Conservation (phyloP, 1,140 invertebrate species). For the Andricus grossulariae region DNA sequence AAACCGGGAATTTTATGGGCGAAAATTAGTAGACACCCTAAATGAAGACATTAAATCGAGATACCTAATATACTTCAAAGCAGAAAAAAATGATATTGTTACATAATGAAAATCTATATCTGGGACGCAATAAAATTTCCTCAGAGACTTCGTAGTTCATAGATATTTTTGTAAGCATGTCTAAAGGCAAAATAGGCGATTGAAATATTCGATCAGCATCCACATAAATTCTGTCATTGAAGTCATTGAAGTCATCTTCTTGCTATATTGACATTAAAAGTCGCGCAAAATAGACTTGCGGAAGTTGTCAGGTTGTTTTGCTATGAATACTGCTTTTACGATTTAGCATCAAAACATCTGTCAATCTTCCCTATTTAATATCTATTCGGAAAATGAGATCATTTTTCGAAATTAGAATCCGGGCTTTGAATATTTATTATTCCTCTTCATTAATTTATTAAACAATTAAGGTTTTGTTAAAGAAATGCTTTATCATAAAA, state of each 20-base stretch:
- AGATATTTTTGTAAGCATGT: conserved; percentile 15
- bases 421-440: no score
- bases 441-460: no score
- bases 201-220: conserved; percentile 5
- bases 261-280: not conserved
- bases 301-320: not conserved
- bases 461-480: no score
- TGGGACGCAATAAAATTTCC: conserved; percentile 3
- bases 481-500: no score
- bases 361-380: no score
- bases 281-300: not conserved
- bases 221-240: not conserved
- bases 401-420: no score
- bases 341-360: no score
- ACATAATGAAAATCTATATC: not conserved
- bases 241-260: conserved; percentile 1
- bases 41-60: no score
- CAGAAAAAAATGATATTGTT: conserved; percentile 7
- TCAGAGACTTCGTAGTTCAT: not conserved
- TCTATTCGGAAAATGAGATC: no score
- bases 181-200: not conserved
- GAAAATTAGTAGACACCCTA: no score
- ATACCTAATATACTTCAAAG: not conserved
- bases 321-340: not conserved
- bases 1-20: no score